Conservation (phyloP, 2,888 invertebrate genomes). For the Spodoptera picta region DNA sequence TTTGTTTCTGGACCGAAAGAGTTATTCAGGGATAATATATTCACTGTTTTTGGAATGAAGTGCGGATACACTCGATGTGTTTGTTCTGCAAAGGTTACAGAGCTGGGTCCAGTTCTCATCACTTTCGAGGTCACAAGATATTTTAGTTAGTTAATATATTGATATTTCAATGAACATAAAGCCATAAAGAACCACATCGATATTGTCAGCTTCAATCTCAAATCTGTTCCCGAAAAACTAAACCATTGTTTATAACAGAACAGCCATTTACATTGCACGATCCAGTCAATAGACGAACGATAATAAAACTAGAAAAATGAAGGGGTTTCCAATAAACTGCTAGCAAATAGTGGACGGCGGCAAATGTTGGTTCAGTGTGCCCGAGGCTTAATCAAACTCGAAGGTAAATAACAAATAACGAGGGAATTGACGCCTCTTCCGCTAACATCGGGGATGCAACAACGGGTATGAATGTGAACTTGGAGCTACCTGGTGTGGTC, state of each 20-base stretch:
- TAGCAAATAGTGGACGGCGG: conserved; percentile 35
- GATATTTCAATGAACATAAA: too few relatives aligned
- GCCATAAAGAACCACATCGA: too few relatives aligned
- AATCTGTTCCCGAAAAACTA: background rate
- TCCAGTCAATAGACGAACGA: conserved; percentile 7
- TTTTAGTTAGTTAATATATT: too few relatives aligned
- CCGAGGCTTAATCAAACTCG: conserved; percentile 54
- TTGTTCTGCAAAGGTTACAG: background rate
- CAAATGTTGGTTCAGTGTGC: conserved; percentile 47
- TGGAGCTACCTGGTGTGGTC: too few relatives aligned
- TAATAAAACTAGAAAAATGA: conserved; percentile 24
- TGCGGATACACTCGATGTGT: background rate
- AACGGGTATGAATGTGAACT: background rate
- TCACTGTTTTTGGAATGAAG: background rate
- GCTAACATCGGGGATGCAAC: conserved; percentile 16
- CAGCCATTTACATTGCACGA: conserved; percentile 1
- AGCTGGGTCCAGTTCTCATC: background rate
- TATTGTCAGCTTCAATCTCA: background rate
- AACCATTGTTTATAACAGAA: conserved; percentile 2
- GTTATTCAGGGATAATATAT: conserved; percentile 8
- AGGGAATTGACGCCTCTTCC: conserved; percentile 33
- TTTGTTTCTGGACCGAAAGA: conserved; percentile 30
- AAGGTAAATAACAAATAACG: conserved; percentile 51
- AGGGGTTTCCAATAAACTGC: conserved; percentile 35
- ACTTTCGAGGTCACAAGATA: too few relatives aligned